Base-by-base conservation (phyloP, 2,888 invertebrate genomes). In the Hemicrepidius hirtus region DNA sequence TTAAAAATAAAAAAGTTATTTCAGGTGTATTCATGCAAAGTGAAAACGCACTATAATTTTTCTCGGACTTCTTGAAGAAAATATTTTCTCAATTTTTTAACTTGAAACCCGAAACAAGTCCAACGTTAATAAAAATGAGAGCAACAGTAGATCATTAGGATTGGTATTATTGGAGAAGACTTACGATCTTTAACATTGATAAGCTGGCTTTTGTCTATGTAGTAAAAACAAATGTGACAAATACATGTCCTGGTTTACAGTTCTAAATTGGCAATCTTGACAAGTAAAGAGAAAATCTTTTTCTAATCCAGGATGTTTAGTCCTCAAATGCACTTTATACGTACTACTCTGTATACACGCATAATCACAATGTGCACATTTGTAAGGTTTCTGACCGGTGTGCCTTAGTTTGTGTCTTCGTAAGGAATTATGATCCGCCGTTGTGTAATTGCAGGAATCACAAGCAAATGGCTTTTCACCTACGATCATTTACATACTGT, bases 391-490 rank as follows among this genome's bases (percentile, higher is more conserved):
- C 59, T 92, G 90, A 13, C 94, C 94, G 5, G 93, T 90, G 84
- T 96, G 96, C 10, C 91, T 88, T 86, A 92, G 91, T 80, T 93
- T 92, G 85, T 96, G 96, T 1, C 95, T 89, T 21, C 95, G 88
- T 76, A 95, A 87, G 0, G 95, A 92, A 84, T 95, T 96, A 85
- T 95, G 95, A 83, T 96, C 95, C 1, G 92, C 90, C 3, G 94
- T 91, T 44, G 91, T 87, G 84, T 94, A 95, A 3, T 88, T 87
- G 84, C 96, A 96, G 59, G 89, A 86, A 37, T 91, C 89, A 83
- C 96, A 96, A 41, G 91, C 89, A 85, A 93, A 95, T 0, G 95
- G 94, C 82, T 94, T 94, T 82, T 93, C 93, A 50, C 93, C 92
- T 91, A 32, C 1, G 9, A 32, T 32, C 3, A n/a, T n/a, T n/a